Percentiles rank a stretch among this genome's conserved stretches.
phyloP scores from a whole-genome alignment of 23 tunicate genomes.

The Ciona savignyi region DNA sequence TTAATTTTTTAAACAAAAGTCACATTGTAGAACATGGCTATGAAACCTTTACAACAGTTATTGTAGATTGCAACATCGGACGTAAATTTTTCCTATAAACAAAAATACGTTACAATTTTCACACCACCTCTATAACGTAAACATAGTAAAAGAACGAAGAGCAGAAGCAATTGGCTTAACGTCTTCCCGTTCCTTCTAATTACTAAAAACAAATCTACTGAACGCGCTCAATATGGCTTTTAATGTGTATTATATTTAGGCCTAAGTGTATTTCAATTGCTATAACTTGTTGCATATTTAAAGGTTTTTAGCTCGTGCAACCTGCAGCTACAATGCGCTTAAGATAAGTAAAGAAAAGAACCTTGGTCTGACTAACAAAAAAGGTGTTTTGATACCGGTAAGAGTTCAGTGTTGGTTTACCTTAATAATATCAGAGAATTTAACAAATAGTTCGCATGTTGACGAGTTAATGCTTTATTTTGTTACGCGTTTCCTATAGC shows the following conservation, averaged over 20 bases:
- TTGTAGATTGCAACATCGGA: too few relatives aligned
- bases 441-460: too few relatives aligned
- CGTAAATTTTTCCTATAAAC: too few relatives aligned
- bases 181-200: neutral
- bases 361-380: constrained; percentile 10
- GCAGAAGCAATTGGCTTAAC: neutral
- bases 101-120: too few relatives aligned
- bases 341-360: constrained; percentile 34
- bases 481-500: too few relatives aligned
- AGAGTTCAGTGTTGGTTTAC: too few relatives aligned
- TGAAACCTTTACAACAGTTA: too few relatives aligned
- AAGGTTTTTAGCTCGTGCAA: constrained; percentile 34
- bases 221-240: neutral
- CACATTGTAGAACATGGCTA: too few relatives aligned
- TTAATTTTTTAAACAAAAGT: too few relatives aligned
- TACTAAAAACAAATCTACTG: neutral
- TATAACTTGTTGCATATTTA: neutral
- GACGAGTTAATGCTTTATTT: too few relatives aligned
- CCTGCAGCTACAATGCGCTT: constrained; percentile 26
- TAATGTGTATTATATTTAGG: neutral
- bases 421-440: too few relatives aligned
- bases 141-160: neutral
- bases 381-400: neutral
- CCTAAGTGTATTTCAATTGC: neutral
- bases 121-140: neutral